Conservation (phyloP, 2,888 invertebrate species). For the Tetheella fluctuosa region DNA sequence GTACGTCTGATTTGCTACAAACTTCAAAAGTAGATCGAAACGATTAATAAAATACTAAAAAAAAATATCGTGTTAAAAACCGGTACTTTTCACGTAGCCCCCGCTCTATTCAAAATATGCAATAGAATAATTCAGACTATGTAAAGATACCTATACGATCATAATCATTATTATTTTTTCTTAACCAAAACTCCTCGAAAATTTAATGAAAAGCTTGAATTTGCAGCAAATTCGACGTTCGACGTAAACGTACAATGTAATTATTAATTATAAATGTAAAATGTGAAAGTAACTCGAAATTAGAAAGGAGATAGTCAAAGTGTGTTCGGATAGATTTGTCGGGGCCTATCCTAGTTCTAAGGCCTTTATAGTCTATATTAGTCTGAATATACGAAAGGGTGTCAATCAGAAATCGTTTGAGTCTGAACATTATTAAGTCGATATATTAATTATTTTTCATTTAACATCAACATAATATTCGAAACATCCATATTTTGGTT, state of each 20-base stretch:
- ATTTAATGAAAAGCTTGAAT: not conserved
- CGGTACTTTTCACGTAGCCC: no score
- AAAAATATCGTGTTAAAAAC: no score
- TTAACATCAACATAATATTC: not conserved
- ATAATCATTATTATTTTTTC: no score
- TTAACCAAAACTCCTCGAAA: no score
- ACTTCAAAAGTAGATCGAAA: no score
- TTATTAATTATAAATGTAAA: not conserved
- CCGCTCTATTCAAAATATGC: no score
- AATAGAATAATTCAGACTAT: no score
- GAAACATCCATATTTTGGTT: conserved; percentile 36
- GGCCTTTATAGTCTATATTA: conserved; percentile 32
- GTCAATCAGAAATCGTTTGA: conserved; percentile 17
- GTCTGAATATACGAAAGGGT: conserved; percentile 22
- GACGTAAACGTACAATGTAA: not conserved
- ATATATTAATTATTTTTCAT: not conserved
- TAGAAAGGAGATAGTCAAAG: conserved; percentile 6
- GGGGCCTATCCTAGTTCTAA: conserved; percentile 25
- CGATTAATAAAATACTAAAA: no score
- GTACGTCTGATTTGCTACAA: not conserved
- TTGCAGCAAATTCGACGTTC: conserved; percentile 1
- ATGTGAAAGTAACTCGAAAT: not conserved
- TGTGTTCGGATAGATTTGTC: conserved; percentile 18
- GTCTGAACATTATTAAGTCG: not conserved
- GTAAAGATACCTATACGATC: no score